Conservation (phyloP, 2,113 vertebrate species). For the Cheilinus undulatus region DNA sequence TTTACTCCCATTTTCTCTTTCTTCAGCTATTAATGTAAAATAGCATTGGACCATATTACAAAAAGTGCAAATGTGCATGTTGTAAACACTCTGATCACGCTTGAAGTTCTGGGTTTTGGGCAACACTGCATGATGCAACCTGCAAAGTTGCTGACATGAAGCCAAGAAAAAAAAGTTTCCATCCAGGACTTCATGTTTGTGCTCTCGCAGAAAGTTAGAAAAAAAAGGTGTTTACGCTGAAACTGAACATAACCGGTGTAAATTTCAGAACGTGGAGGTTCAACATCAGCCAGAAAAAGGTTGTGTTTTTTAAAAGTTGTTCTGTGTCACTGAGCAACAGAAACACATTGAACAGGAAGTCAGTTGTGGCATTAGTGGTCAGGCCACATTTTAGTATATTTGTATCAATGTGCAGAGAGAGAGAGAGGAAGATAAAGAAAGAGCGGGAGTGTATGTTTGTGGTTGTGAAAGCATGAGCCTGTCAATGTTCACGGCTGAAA, state of each 20-base stretch:
- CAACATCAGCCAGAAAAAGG: slow-evolving; percentile 28
- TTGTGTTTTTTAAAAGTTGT: slow-evolving; percentile 56
- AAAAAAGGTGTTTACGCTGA: neutral
- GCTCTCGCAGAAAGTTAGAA: slow-evolving; percentile 6
- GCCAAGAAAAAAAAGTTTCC: slow-evolving; percentile 24
- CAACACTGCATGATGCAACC: slow-evolving; percentile 60
- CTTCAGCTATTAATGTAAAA: no score
- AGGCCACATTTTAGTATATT: slow-evolving; percentile 78
- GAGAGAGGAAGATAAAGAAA: slow-evolving; percentile 42
- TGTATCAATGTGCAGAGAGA: slow-evolving; percentile 74
- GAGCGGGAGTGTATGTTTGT: slow-evolving; percentile 49
- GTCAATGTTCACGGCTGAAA: neutral
- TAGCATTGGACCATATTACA: no score
- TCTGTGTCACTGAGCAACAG: slow-evolving; percentile 77
- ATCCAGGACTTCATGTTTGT: slow-evolving; percentile 3
- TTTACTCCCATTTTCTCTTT: no score
- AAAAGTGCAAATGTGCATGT: neutral
- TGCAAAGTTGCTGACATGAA: slow-evolving; percentile 46
- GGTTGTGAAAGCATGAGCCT: slow-evolving; percentile 42
- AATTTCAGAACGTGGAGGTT: slow-evolving; percentile 8
- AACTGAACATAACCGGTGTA: neutral
- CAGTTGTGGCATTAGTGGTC: slow-evolving; percentile 83
- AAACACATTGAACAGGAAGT: slow-evolving; percentile 84
- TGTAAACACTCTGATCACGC: slow-evolving; percentile 12
- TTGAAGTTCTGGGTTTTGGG: slow-evolving; percentile 25